Evolutionary conservation across 2,888 invertebrate genomes (phyloP), one percentile per base, ranked within the genome.

Genomic region (Ganaspis brasiliensis): DNA sequence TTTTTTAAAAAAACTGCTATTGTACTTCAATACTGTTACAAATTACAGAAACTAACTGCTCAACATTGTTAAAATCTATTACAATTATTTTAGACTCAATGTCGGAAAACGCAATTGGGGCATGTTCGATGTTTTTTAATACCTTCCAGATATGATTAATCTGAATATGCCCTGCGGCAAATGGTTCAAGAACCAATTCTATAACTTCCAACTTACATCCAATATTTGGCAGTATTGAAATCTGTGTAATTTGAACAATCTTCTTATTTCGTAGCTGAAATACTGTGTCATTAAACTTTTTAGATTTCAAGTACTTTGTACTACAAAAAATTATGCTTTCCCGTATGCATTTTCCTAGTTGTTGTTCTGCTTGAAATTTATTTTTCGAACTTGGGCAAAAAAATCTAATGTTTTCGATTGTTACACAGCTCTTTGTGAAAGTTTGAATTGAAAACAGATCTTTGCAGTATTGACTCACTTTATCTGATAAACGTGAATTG

Each of bases 61-160:
- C n/a, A 49, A 6, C 40, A 8, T 40, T 49, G 2, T 49, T n/a
- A 49, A 49, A 49, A 49, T 49, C 49, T n/a, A 49, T n/a, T 16
- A 49, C 49, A 49, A 49, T 5, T 2, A 49, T n/a, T 49, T 49
- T 49, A n/a, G 49, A 49, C 2, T 14, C 49, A n/a, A 49, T 49
- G 14, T 49, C 16, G 4, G 49, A 49, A 2, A 49, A 4, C 49
- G 49, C 49, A n/a, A 49, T 49, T n/a, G 49, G 16, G 5, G 14
- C 6, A 3, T 49, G 49, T 49, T 49, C 49, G n/a, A n/a, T n/a
- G 49, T 49, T 49, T n/a, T 0, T 49, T n/a, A 49, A 4, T 49
- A 49, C 49, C n/a, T 49, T 49, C 49, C 49, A 49, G n/a, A 49
- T n/a, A 49, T 49, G 49, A 49, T 49, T 16, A 49, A 49, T 49